Evolutionary conservation across 2,888 invertebrate species (phyloP).

Genomic region (Drosophila lutescens): DNA sequence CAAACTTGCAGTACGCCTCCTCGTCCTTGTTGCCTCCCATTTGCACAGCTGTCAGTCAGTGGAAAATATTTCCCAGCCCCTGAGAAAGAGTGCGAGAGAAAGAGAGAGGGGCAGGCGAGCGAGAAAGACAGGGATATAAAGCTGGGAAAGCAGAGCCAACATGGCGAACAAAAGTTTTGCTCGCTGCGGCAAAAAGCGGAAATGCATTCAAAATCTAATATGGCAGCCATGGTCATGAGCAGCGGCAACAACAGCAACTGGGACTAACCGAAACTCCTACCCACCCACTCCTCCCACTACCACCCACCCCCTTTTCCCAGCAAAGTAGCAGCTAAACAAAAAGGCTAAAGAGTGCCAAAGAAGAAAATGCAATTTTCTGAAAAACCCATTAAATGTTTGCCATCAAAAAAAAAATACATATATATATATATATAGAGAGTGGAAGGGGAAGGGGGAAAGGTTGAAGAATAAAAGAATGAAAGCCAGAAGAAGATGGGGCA

Average conservation of each 20-base stretch:
- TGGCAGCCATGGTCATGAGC: constrained; percentile 81
- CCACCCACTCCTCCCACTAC: background rate
- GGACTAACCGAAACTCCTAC: background rate
- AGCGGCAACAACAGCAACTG: constrained; percentile 47
- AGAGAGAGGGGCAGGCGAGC: background rate
- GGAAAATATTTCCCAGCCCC: constrained; percentile 63
- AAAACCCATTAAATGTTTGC: constrained; percentile 82
- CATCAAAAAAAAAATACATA: constrained; percentile 53
- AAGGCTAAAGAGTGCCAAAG: constrained; percentile 79
- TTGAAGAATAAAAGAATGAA: constrained; percentile 37
- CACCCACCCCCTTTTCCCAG: constrained; percentile 21
- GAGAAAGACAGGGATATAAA: constrained; percentile 13
- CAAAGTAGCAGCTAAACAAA: constrained; percentile 77
- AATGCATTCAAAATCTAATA: constrained; percentile 81
- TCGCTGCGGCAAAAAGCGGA: constrained; percentile 80
- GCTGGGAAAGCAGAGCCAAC: constrained; percentile 52
- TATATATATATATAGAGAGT: constrained; percentile 11
- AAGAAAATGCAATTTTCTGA: constrained; percentile 82
- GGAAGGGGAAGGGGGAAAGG: constrained; percentile 5
- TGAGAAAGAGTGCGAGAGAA: constrained; percentile 21
- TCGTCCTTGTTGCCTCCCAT: constrained; percentile 49
- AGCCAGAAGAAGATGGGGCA: constrained; percentile 30
- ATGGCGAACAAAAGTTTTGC: constrained; percentile 78
- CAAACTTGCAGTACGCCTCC: constrained; percentile 40
- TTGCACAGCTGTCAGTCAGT: constrained; percentile 79